phyloP scores from a whole-genome alignment of 2,888 invertebrate genomes.

The Hipparchia semele region DNA sequence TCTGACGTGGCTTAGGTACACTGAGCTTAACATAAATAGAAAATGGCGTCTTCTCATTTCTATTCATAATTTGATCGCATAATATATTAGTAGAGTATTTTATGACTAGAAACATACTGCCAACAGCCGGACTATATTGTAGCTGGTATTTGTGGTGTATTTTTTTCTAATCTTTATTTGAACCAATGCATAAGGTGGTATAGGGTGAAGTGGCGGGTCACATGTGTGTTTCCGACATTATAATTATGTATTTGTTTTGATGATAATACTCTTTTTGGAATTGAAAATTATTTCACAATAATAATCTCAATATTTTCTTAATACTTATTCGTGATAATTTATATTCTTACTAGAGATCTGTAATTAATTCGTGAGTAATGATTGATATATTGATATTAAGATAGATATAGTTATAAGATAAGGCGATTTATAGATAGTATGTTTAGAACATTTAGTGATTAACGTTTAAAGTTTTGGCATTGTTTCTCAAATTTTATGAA shows the following conservation, averaged over 20 bases:
- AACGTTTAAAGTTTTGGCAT: conserved; percentile 1
- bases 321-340: conserved; percentile 59
- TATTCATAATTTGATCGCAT: no score
- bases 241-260: conserved; percentile 13
- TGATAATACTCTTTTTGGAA: conserved; percentile 60
- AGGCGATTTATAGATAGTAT: conserved; percentile 12
- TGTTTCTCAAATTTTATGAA: conserved; percentile 13
- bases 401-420: background rate
- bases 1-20: no score
- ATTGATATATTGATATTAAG: conserved; percentile 13
- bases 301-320: conserved; percentile 70
- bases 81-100: no score
- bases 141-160: no score
- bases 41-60: no score
- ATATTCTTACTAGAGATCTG: conserved; percentile 43
- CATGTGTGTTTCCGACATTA: conserved; percentile 2
- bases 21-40: no score
- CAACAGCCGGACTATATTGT: no score
- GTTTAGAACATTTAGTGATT: conserved; percentile 10
- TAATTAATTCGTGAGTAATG: conserved; percentile 27
- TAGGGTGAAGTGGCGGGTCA: no score
- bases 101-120: no score
- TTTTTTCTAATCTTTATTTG: no score
- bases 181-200: no score
- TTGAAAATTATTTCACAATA: conserved; percentile 67